Percentiles rank a stretch among this genome's conserved stretches.
Conservation (phyloP, 2,888 invertebrate genomes). For the Perdita meconis region DNA sequence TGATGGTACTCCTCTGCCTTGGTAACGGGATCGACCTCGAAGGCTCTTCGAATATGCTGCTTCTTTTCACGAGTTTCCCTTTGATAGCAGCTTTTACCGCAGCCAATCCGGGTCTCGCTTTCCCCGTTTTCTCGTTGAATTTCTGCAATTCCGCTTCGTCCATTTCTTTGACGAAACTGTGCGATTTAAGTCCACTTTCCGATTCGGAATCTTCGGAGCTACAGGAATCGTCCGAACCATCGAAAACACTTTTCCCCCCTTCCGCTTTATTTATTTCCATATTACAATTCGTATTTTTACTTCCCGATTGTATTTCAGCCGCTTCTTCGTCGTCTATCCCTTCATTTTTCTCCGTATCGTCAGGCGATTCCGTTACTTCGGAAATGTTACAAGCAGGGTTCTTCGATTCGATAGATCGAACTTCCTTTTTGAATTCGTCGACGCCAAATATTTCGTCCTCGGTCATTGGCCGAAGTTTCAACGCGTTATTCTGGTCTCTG, state of each 20-base stretch:
- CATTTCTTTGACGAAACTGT: constrained; percentile 13
- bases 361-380: constrained; percentile 10
- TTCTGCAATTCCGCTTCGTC: constrained; percentile 48
- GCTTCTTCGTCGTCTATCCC: too few relatives aligned
- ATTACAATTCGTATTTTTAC: too few relatives aligned
- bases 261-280: constrained; percentile 19
- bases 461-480: constrained; percentile 54
- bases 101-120: constrained; percentile 40
- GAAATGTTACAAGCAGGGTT: not conserved
- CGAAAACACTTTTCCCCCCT: not conserved
- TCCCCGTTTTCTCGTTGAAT: constrained; percentile 42
- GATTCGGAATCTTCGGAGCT: constrained; percentile 65
- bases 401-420: constrained; percentile 27
- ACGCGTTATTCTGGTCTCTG: constrained; percentile 57
- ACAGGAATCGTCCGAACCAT: constrained; percentile 1
- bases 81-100: constrained; percentile 62
- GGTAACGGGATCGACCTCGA: constrained; percentile 86
- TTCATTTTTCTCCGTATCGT: not conserved
- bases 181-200: constrained; percentile 27
- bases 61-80: constrained; percentile 73
- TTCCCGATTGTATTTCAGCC: constrained; percentile 15
- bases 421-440: not conserved
- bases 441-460: constrained; percentile 36
- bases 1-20: constrained; percentile 86
- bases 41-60: constrained; percentile 79